A percentile compares a stretch with the other conserved stretches of the same genome.
Evolutionary conservation across 2,797 vertebrate species (phyloP).

Genomic region (Pteropus rufus): DNA sequence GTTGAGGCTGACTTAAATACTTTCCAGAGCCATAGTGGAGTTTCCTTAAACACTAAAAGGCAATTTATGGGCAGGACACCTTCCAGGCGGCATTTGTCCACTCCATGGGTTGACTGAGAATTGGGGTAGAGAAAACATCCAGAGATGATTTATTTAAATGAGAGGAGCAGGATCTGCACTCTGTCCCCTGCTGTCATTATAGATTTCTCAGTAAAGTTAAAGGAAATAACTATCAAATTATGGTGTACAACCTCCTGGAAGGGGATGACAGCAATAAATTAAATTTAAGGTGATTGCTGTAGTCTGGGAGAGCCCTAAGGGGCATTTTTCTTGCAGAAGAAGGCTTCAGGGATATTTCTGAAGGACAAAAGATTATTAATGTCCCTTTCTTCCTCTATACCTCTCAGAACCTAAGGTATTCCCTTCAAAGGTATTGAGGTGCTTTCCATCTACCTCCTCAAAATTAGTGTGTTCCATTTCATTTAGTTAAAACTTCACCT

Average conservation of each 20-base stretch:
- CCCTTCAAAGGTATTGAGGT: not conserved
- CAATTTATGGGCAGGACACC: not conserved
- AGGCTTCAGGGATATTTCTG: not conserved
- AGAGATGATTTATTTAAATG: not conserved
- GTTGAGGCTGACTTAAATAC: not conserved
- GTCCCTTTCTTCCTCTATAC: not conserved
- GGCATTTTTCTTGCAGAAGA: not conserved
- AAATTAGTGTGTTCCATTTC: not conserved
- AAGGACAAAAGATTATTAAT: not conserved
- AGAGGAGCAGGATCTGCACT: not conserved
- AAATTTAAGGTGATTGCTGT: not conserved
- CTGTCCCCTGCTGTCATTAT: not conserved
- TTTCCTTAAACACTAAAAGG: not conserved
- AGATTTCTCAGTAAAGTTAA: not conserved
- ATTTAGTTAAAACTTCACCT: not conserved
- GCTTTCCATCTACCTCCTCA: not conserved
- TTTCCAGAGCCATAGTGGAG: not conserved
- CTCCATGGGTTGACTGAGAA: not conserved
- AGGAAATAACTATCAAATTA: not conserved
- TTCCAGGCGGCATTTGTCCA: not conserved
- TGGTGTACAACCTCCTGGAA: not conserved
- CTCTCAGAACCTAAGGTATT: not conserved
- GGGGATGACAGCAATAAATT: not conserved
- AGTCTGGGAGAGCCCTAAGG: not conserved
- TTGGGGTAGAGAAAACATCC: not conserved